Percentiles rank a stretch among this genome's conserved stretches.
phyloP scores from a whole-genome alignment of 2,797 vertebrate species.

The Melanogrammus aeglefinus region DNA sequence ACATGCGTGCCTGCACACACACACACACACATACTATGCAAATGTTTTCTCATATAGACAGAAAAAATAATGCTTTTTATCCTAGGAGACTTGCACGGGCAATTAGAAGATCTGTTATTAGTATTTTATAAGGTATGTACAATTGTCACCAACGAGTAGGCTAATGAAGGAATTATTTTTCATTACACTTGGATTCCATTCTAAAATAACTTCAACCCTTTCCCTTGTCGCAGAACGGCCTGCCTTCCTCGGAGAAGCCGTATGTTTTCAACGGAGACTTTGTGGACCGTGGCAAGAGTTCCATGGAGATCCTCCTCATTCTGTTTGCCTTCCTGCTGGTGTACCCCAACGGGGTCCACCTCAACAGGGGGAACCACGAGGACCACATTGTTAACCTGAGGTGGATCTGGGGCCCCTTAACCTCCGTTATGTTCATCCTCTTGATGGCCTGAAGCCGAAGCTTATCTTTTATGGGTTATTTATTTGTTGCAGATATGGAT shows the following conservation, averaged over 20 bases:
- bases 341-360: conserved; percentile 86
- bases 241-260: conserved; percentile 85
- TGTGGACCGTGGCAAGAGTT: conserved; percentile 89
- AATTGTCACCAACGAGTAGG: conserved; percentile 8
- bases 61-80: conserved; percentile 5
- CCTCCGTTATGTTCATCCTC: not conserved
- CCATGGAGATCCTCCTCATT: conserved; percentile 87
- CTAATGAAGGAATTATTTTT: not conserved
- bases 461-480: conserved; percentile 22
- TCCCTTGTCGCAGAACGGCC: conserved; percentile 80
- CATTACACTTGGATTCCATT: not conserved
- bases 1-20: not conserved
- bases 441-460: not conserved
- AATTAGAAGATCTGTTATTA: conserved; percentile 88
- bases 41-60: not conserved
- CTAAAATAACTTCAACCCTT: not conserved
- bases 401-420: conserved; percentile 49
- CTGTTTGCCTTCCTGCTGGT: conserved; percentile 89
- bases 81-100: conserved; percentile 89
- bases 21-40: not conserved
- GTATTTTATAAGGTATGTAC: conserved; percentile 91
- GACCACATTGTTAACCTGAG: conserved; percentile 92
- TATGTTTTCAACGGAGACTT: conserved; percentile 95
- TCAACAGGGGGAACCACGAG: conserved; percentile 94
- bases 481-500: conserved; percentile 83